Percentiles rank a stretch among this genome's conserved stretches.
Evolutionary conservation across 2,888 invertebrate genomes (phyloP).

Genomic region (Melieria crassipennis): DNA sequence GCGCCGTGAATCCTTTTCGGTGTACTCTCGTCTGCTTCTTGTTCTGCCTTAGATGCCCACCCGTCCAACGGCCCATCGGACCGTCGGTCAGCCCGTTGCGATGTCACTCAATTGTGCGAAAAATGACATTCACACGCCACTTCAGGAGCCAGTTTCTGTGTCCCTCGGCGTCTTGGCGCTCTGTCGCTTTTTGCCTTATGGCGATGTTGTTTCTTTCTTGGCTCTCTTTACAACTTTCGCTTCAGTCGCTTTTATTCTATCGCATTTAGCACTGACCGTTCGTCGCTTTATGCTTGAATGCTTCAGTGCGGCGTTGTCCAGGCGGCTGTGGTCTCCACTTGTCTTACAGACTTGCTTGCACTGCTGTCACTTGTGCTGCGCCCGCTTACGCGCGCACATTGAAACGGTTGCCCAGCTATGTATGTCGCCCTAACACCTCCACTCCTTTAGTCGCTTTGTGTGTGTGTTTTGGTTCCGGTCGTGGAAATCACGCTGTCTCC

Average conservation of each 20-base stretch:
- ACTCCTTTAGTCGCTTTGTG: no score
- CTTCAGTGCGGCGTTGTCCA: neutral
- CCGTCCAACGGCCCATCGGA: no score
- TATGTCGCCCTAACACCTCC: no score
- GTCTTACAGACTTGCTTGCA: neutral
- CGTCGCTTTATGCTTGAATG: neutral
- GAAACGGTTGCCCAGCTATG: no score
- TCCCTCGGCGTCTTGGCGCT: no score
- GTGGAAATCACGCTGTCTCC: no score
- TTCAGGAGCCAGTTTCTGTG: constrained; percentile 2
- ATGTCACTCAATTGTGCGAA: constrained; percentile 30
- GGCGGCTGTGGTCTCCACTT: neutral
- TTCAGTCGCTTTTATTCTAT: neutral
- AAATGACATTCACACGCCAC: constrained; percentile 31
- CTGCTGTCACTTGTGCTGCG: no score
- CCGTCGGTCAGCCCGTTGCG: neutral
- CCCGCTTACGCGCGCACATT: no score
- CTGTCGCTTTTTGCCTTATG: neutral
- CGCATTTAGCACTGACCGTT: neutral
- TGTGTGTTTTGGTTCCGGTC: no score
- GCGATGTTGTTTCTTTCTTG: neutral
- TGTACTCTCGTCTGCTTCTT: neutral
- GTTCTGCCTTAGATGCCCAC: no score
- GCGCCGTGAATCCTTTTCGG: constrained; percentile 5
- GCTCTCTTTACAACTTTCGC: constrained; percentile 2